phyloP scores from a whole-genome alignment of 2,797 vertebrate species.

The Tragopan temminckii region DNA sequence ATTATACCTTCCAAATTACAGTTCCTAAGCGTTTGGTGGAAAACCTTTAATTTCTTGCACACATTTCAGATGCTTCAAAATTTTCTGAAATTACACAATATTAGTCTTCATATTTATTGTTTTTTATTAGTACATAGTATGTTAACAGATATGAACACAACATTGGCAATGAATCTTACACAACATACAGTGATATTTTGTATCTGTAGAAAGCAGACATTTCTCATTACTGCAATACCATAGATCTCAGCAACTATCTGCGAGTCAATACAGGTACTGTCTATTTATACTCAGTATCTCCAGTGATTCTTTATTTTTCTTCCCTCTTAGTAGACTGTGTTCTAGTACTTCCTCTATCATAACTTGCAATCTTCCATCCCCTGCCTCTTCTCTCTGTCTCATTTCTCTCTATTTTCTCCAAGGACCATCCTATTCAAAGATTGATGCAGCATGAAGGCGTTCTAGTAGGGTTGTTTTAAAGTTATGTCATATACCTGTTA shows the following conservation, averaged over 20 bases:
- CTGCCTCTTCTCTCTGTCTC: not conserved
- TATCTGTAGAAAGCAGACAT: not conserved
- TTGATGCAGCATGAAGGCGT: not conserved
- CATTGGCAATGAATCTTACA: not conserved
- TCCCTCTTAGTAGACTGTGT: not conserved
- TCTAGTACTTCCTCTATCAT: not conserved
- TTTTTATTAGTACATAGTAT: not conserved
- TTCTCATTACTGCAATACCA: not conserved
- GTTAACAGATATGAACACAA: not conserved
- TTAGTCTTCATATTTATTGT: not conserved
- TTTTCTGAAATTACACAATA: not conserved
- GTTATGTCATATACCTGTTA: fast-evolving
- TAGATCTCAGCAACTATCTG: not conserved
- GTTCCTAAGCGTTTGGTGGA: not conserved
- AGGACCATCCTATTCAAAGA: not conserved
- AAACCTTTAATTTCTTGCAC: not conserved
- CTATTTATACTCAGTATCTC: not conserved
- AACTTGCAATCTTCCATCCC: not conserved
- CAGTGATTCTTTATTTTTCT: not conserved
- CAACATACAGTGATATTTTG: not conserved
- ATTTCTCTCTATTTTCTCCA: not conserved
- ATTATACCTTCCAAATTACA: not conserved
- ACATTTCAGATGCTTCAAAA: not conserved
- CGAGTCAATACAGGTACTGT: not conserved
- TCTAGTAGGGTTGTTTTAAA: not conserved